Evolutionary conservation across 2,888 invertebrate genomes (phyloP), one percentile per base, ranked within the genome.

Genomic region (Drosophila mulleri): DNA sequence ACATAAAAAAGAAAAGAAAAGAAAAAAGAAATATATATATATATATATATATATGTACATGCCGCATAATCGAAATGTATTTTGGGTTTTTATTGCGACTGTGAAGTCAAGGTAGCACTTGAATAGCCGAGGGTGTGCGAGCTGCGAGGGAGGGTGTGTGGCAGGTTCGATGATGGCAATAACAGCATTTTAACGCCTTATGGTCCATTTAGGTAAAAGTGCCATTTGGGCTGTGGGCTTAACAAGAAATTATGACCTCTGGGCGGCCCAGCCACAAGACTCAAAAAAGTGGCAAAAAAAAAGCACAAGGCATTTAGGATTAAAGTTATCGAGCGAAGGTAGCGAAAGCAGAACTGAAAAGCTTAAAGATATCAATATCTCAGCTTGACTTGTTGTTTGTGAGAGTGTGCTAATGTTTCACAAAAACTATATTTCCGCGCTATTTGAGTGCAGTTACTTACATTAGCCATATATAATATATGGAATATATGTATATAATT

Each of bases 171-270:
- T 7, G 45, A 35, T 68, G 67, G 72, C 80, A 78, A 86, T 86
- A 88, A 88, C 87, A 86, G 72, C 89, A 86, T 86, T 88, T 86
- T 83, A 88, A 88, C 89, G 91, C 88, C 91, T 88, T 90, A 91
- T 91, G 82, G 91, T 82, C 89, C 90, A 91, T 90, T 90, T 90
- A 88, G 83, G 84, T 77, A 83, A 88, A 91, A 91, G 89, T 91
- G 89, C 80, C 91, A 91, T 91, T 91, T 91, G 90, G 83, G 83
- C 85, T 84, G 64, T 52, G 67, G 78, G 91, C 88, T 91, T 91
- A 91, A 91, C 87, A 80, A 88, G 87, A 90, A 91, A 90, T 90
- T 91, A 91, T 91, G 82, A 83, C 89, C 82, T 67, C 69, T 70
- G 88, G 68, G 83, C 71, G 65, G 67, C 67, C 48, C 66, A 67